Conservation (phyloP, 2,797 vertebrate species). For the Mareca strepera region DNA sequence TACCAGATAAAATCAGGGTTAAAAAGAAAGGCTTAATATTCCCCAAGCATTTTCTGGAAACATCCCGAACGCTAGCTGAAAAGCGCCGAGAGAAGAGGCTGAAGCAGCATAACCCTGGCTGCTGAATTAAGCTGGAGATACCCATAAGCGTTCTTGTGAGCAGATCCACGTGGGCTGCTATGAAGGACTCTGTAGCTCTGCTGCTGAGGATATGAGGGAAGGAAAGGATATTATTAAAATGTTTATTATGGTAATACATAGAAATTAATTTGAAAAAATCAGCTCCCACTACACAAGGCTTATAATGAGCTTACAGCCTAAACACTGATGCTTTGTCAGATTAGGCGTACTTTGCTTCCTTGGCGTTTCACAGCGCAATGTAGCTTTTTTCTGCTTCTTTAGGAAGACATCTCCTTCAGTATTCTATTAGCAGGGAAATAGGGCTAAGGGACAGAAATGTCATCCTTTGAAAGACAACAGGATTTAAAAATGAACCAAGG, state of each 20-base stretch:
- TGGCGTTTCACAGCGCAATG: background rate
- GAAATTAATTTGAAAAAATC: constrained; percentile 61
- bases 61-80: background rate
- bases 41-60: background rate
- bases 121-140: background rate
- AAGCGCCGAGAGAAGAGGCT: background rate
- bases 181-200: constrained; percentile 20
- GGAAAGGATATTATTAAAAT: constrained; percentile 27
- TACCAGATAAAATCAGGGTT: background rate
- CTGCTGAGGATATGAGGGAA: background rate
- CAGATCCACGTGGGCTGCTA: background rate
- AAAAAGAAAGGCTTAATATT: background rate
- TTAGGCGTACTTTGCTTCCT: constrained; percentile 21
- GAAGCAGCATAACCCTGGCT: background rate
- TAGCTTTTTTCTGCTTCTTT: background rate
- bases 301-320: constrained; percentile 46
- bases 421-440: background rate
- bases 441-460: background rate
- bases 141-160: background rate
- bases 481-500: constrained; percentile 40
- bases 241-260: constrained; percentile 54
- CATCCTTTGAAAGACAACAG: constrained; percentile 35
- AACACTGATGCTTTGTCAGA: constrained; percentile 45
- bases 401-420: background rate
- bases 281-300: constrained; percentile 15